A percentile compares a stretch with the other conserved stretches of the same genome.
phyloP scores from a whole-genome alignment of 2,888 invertebrate genomes.

The Pandemis heparana region DNA sequence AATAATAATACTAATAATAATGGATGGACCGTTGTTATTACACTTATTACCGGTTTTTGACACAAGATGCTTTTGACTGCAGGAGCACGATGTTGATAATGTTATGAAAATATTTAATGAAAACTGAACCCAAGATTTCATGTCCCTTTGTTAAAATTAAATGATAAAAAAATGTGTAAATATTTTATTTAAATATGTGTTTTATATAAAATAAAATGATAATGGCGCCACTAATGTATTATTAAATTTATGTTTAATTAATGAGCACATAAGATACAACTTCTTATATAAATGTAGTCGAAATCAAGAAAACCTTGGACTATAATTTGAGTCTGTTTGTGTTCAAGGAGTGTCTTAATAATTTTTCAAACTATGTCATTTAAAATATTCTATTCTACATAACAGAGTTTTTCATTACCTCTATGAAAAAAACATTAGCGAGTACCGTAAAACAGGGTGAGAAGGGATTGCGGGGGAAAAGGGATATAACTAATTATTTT shows the following conservation, averaged over 20 bases:
- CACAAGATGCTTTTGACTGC: background rate
- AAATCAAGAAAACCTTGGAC: background rate
- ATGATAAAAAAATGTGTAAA: background rate
- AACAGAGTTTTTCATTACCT: no score
- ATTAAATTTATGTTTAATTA: background rate
- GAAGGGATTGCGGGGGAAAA: no score
- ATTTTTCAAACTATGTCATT: no score
- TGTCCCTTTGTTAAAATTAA: background rate
- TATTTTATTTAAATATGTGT: no score
- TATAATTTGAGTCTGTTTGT: background rate
- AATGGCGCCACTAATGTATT: no score
- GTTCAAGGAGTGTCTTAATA: background rate
- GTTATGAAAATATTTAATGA: background rate
- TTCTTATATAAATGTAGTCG: background rate
- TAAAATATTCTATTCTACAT: no score
- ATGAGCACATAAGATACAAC: background rate
- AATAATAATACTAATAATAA: slow-evolving; percentile 7
- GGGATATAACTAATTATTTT: no score
- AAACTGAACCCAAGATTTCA: background rate
- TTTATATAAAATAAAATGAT: no score
- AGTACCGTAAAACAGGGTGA: no score
- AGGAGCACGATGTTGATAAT: background rate
- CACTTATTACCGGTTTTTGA: slow-evolving; percentile 11
- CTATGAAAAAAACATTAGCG: no score
- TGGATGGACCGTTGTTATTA: background rate